phyloP scores from a whole-genome alignment of 2,888 invertebrate genomes.

The Agrochola litura region DNA sequence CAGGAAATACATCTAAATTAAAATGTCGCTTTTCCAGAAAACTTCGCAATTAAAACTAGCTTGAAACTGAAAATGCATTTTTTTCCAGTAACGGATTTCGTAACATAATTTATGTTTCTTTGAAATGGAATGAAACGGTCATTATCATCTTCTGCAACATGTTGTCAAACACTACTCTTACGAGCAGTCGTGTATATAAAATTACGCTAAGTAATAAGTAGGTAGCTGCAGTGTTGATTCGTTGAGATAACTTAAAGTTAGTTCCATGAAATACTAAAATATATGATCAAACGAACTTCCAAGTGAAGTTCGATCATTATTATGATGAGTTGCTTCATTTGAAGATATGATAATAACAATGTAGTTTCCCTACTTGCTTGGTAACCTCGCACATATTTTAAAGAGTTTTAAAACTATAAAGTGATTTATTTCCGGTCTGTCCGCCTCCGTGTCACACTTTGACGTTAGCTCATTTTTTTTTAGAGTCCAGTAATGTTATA shows the following conservation, averaged over 20 bases:
- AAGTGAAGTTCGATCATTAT: no score
- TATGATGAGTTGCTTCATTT: no score
- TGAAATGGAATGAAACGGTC: background rate
- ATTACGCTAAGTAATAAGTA: background rate
- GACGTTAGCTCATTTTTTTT: no score
- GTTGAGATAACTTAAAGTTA: background rate
- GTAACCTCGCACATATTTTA: no score
- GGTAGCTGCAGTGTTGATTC: background rate
- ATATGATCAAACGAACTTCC: no score
- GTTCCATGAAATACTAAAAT: background rate
- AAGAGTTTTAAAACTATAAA: no score
- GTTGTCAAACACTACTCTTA: background rate
- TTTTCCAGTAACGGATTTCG: background rate
- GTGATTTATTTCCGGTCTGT: no score
- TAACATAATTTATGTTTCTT: background rate
- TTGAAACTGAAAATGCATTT: background rate
- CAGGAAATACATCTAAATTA: no score
- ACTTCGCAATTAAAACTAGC: background rate
- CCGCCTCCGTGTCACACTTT: no score
- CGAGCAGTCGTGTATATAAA: background rate
- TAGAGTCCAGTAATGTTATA: no score
- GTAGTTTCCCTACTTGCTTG: no score
- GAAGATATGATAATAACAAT: no score
- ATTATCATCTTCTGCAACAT: background rate
- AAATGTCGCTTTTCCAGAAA: background rate